Percentiles rank a stretch among this genome's conserved stretches.
Conservation (phyloP, 2,113 vertebrate genomes). For the Cichladusa arquata region DNA sequence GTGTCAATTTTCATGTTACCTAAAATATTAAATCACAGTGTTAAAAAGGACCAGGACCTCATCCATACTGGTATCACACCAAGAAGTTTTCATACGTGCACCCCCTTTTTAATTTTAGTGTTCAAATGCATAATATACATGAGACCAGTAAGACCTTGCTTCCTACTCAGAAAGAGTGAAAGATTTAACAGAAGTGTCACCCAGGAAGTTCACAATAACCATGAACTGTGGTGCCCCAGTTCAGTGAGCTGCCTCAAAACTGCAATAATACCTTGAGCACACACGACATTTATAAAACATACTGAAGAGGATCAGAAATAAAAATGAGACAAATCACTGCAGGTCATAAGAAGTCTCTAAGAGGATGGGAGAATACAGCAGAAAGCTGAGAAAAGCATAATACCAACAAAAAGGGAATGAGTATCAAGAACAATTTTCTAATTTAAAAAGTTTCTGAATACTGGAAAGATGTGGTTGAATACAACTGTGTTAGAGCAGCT, state of each 20-base stretch:
- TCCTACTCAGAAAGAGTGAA: not conserved
- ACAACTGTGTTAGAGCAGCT: not conserved
- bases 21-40: not conserved
- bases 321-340: not conserved
- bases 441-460: not conserved
- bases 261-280: not conserved
- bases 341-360: not conserved
- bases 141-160: not conserved
- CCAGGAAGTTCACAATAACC: not conserved
- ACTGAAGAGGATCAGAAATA: not conserved
- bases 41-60: not conserved
- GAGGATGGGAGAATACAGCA: not conserved
- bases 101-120: not conserved
- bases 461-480: not conserved
- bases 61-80: not conserved
- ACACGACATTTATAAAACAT: not conserved
- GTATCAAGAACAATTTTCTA: not conserved
- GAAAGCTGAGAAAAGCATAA: not conserved
- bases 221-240: rapidly evolving
- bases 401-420: not conserved
- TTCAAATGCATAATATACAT: not conserved
- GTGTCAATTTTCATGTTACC: not conserved
- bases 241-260: not conserved
- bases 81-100: not conserved
- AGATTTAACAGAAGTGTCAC: not conserved